Evolutionary conservation across 2,888 invertebrate genomes (phyloP), one percentile per base, ranked within the genome.

Genomic region (Ptilodon capucinus): DNA sequence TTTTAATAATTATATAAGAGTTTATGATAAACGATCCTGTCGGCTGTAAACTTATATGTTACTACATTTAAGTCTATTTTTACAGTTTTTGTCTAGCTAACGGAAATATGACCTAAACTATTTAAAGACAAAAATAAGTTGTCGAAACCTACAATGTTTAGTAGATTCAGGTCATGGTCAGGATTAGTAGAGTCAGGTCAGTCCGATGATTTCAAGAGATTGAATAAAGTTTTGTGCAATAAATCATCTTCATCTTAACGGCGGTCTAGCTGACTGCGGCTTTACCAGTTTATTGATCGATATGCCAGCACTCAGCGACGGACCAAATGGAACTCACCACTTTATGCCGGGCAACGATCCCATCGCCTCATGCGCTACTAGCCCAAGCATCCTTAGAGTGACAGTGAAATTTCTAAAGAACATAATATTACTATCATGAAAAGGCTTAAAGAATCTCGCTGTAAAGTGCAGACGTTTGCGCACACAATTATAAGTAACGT

Each of bases 11-110:
- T 54, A n/a, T n/a, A n/a, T n/a, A 51, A 36, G 48, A 50, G 42
- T 46, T 42, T 44, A 36, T 60, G 51, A 58, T 48, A 42, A 58
- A 51, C 40, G 48, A 48, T 38, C 46, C 21, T 39, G 34, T 35
- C 34, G 36, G 39, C 39, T 23, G 17, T n/a, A n/a, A n/a, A n/a
- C n/a, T n/a, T n/a, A n/a, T n/a, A n/a, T n/a, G n/a, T n/a, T n/a
- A n/a, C n/a, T n/a, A n/a, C n/a, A n/a, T n/a, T n/a, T n/a, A n/a
- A n/a, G n/a, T n/a, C n/a, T n/a, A n/a, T n/a, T 32, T 32, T 4
- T 6, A 14, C 32, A 32, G 14, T 32, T 32, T 23, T 32, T 14
- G 14, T 14, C 7, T 7, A 23, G n/a, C 13, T n/a, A n/a, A n/a
- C n/a, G n/a, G n/a, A n/a, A n/a, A n/a, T n/a, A n/a, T n/a, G n/a